Conservation (phyloP, 1,140 invertebrate genomes). For the Planococcus citri region DNA sequence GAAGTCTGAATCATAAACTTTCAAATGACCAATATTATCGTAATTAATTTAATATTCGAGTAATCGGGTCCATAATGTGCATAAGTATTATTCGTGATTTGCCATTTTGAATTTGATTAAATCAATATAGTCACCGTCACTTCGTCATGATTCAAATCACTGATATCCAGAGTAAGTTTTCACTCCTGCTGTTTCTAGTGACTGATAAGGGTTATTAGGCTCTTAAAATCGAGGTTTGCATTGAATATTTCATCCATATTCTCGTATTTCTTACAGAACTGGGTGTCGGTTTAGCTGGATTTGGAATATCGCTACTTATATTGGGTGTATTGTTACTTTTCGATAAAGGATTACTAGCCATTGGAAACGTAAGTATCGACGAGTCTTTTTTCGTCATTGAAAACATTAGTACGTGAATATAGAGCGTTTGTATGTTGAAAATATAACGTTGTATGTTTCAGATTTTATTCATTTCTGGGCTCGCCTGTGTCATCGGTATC, state of each 20-base stretch:
- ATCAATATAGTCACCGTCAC: not conserved
- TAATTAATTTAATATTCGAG: no score
- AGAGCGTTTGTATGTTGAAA: not conserved
- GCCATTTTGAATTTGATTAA: not conserved
- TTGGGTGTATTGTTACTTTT: slow-evolving; percentile 89
- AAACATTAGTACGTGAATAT: no score
- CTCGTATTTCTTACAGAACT: slow-evolving; percentile 60
- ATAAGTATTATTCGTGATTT: no score
- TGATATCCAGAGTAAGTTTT: slow-evolving; percentile 54
- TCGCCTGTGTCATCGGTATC: slow-evolving; percentile 92
- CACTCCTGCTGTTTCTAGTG: no score
- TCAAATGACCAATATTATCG: no score
- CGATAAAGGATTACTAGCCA: slow-evolving; percentile 94
- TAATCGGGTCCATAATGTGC: no score
- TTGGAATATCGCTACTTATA: slow-evolving; percentile 91
- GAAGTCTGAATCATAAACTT: no score
- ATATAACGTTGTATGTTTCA: slow-evolving; percentile 35
- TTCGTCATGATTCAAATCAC: slow-evolving; percentile 53
- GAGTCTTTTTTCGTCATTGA: not conserved
- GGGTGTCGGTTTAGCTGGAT: slow-evolving; percentile 89
- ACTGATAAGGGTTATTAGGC: no score
- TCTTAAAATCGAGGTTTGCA: not conserved
- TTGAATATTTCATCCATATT: not conserved
- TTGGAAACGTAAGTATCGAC: slow-evolving; percentile 89
- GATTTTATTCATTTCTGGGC: slow-evolving; percentile 89